Evolutionary conservation across 2,797 vertebrate species (phyloP).

Genomic region (Microctenopoma stevenorrisi): DNA sequence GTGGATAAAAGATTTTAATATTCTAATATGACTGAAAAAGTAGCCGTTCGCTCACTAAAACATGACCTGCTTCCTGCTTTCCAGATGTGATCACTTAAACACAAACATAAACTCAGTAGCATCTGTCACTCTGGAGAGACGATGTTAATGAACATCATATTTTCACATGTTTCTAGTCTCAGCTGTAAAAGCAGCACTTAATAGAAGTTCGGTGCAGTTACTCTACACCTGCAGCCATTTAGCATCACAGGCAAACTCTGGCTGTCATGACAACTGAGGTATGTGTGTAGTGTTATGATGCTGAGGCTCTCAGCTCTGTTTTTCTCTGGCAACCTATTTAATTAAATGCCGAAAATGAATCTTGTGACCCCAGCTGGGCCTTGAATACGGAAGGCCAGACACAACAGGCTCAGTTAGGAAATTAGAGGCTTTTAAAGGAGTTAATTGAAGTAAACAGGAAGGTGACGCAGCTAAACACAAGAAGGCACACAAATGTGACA

Average conservation of each 20-base stretch:
- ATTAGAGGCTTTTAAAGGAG: constrained; percentile 49
- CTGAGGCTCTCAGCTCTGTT: constrained; percentile 29
- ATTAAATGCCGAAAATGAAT: constrained; percentile 43
- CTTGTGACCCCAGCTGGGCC: constrained; percentile 54
- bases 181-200: constrained; percentile 25
- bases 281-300: constrained; percentile 55
- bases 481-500: constrained; percentile 14
- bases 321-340: constrained; percentile 51
- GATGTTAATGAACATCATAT: constrained; percentile 33
- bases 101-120: constrained; percentile 7
- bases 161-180: constrained; percentile 25
- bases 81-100: constrained; percentile 30
- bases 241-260: constrained; percentile 50
- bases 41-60: constrained; percentile 13
- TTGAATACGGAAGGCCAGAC: constrained; percentile 11
- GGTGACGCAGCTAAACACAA: constrained; percentile 10
- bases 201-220: constrained; percentile 34
- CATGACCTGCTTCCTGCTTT: constrained; percentile 13
- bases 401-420: constrained; percentile 31
- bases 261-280: constrained; percentile 71
- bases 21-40: constrained; percentile 15
- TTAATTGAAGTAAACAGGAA: constrained; percentile 29
- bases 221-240: constrained; percentile 68
- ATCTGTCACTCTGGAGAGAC: constrained; percentile 26
- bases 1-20: constrained; percentile 1